Base-by-base conservation (phyloP, 1,140 invertebrate species). In the Eumeta japonica region DNA sequence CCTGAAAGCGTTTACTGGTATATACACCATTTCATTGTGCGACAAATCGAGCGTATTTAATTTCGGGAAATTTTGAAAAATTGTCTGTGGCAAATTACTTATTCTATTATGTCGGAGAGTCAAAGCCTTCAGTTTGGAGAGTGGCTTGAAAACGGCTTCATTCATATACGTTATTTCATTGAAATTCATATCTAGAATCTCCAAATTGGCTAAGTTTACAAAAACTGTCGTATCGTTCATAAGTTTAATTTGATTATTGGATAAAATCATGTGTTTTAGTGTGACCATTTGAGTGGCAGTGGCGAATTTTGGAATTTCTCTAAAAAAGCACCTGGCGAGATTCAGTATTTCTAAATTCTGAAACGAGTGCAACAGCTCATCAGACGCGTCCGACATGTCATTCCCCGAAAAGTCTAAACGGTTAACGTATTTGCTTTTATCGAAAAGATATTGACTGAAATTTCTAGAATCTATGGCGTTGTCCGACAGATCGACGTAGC, bases 341-440 rank as follows among this genome's bases (percentile, higher is more conserved):
- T 59, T 52, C 5, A 70, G 41, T 10, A 45, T 46, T 19, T 59
- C 46, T 15, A 72, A 30, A 3, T 15, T 32, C 43, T 46, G 37
- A 10, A 67, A 50, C 13, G 55, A 41, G 0, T 56, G 39, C 10
- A 68, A 37, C 14, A 72, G 37, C 29, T 53, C 45, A 4, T 55
- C 44, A 4, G 53, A 39, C 0, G 60, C 34, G 10, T 47, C 49
- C n/a, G 44, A 46, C 60, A 72, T 65, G 15, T 67, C 49, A 37
- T 63, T 68, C 46, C 50, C 46, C 11, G 62, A 63, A 13, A 62
- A 62, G 48, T 58, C 54, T 1, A 72, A 36, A 28, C 41, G 41
- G 16, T 31, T 43, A 3, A 72, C 51, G 10, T 45, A 16, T 16
- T 28, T 39, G 18, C 31, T 60, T 13, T 43, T 30, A 37, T 58